Base-by-base conservation (phyloP, 2,797 vertebrate species). In the Chiropotes sagulatus region DNA sequence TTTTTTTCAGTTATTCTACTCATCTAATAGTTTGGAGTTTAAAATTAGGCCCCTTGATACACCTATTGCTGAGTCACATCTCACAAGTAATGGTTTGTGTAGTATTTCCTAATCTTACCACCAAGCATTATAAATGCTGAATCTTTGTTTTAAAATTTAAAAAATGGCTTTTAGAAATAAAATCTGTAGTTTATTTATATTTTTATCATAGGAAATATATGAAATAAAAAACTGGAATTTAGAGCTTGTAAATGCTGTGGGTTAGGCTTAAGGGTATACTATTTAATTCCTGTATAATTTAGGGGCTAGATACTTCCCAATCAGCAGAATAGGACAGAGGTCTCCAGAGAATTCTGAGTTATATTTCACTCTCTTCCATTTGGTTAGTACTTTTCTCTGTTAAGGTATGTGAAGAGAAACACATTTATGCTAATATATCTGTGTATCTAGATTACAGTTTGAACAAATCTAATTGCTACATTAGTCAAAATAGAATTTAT, bases 221-320 rank as follows among this genome's bases (percentile, higher is more conserved):
- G n/a, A 96, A 97, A 96, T 61, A 96, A 57, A 52, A 97, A 98
- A 96, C 95, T 97, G 83, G 85, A 98, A 97, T 98, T 97, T 93
- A 93, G 28, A 97, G 33, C 72, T 94, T 96, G 17, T 82, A 95
- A 92, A 41, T 90, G 78, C 73, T 97, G 30, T 33, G 57, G 57
- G 73, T 96, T 98, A 95, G 90, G 94, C 94, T 98, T 96, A 82
- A 95, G 96, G 70, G 89, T 80, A 94, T 94, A 93, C 75, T 80
- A 95, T 97, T 96, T 92, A 97, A 96, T 90, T 98, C 86, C 57
- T 20, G 9, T 94, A 58, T 95, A 92, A 97, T 98, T 97, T 97
- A 98, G 97, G 88, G 97, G 79, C 36, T 54, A 90, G 79, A 87
- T 82, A 92, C 52, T 94, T 98, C 64, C 81, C 84, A 97, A 88